Evolutionary conservation across 2,888 invertebrate genomes (phyloP).

Genomic region (Lithophane semibrunnea): DNA sequence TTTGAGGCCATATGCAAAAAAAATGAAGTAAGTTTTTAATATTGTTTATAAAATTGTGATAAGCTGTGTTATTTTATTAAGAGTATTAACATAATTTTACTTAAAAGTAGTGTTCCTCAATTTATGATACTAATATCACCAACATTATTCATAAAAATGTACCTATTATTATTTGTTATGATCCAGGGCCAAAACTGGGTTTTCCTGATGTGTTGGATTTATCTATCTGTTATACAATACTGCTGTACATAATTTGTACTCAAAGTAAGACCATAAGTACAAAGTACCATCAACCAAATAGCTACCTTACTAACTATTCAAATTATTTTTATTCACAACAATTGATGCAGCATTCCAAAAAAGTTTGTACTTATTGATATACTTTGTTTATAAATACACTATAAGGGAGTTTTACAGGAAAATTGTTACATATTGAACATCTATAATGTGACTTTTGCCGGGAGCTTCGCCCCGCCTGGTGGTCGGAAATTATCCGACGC

Average conservation of each 20-base stretch:
- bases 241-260: constrained; percentile 2
- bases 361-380: background rate
- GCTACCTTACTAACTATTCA: background rate
- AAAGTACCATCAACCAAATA: background rate
- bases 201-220: constrained; percentile 35
- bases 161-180: background rate
- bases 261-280: background rate
- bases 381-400: background rate
- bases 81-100: background rate
- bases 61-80: background rate
- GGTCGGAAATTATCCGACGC: too few species aligned
- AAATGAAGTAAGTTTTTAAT: constrained; percentile 90
- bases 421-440: background rate
- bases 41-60: constrained; percentile 1
- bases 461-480: too few species aligned
- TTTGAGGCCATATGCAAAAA: constrained; percentile 91
- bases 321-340: background rate
- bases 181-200: constrained; percentile 7
- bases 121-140: background rate
- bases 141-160: constrained; percentile 5
- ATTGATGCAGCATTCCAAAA: background rate
- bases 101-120: background rate
- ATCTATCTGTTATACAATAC: constrained; percentile 19
- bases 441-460: background rate
- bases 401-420: background rate